Evolutionary conservation across 2,888 invertebrate genomes (phyloP).

Genomic region (Saturnia japonica): DNA sequence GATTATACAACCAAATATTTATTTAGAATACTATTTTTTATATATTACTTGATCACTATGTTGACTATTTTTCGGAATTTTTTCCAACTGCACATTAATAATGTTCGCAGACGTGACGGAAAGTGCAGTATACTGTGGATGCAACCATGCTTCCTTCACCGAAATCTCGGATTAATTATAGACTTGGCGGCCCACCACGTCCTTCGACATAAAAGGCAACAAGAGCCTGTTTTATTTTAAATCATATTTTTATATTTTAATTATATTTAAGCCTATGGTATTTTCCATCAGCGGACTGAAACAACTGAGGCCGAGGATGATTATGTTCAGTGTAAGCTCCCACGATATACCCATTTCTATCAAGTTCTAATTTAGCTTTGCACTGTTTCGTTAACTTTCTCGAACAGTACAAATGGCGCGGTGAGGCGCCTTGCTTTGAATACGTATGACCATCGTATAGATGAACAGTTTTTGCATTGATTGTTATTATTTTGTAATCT

Average conservation of each 20-base stretch:
- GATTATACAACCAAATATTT: too few relatives aligned
- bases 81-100: too few relatives aligned
- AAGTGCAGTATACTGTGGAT: too few relatives aligned
- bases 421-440: constrained; percentile 23
- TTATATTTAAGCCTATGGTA: too few relatives aligned
- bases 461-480: constrained; percentile 22
- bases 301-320: constrained; percentile 26
- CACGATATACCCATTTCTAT: constrained; percentile 19
- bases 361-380: constrained; percentile 27
- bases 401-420: constrained; percentile 27
- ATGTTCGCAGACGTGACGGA: too few relatives aligned
- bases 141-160: too few relatives aligned
- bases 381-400: constrained; percentile 23
- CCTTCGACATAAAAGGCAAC: not conserved
- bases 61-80: too few relatives aligned
- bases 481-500: constrained; percentile 18
- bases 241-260: too few relatives aligned
- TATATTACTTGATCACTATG: too few relatives aligned
- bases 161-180: too few relatives aligned
- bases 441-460: constrained; percentile 29
- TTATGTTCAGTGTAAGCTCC: constrained; percentile 22
- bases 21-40: too few relatives aligned
- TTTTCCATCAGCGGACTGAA: constrained; percentile 31
- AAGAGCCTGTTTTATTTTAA: not conserved
- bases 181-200: too few relatives aligned